Base-by-base conservation (phyloP, 2,113 vertebrate species). In the Nycticorax nycticorax region DNA sequence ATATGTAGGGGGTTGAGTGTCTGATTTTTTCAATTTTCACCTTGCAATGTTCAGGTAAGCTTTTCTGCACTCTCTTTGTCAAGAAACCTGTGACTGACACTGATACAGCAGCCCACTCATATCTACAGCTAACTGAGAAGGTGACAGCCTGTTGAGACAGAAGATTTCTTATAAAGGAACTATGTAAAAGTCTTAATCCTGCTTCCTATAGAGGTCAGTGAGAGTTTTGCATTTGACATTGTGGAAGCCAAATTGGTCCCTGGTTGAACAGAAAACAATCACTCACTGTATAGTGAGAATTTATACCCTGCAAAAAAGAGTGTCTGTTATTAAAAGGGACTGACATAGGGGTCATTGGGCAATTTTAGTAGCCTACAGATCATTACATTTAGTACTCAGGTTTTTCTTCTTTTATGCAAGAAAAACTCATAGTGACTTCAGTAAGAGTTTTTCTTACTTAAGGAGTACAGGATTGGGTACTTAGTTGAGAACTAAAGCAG, bases 401-500 rank as follows among this genome's bases (percentile, higher is more conserved):
- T 69, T 95, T 93, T 90, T 80, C 78, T 37, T 5, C 23, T 92
- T 76, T 92, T 86, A 73, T 80, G 45, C 75, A 74, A 90, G 72
- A 91, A 96, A 88, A 97, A 77, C 62, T 94, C 89, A 28, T 56
- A 80, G 62, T 86, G 84, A 96, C 81, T 96, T 94, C 81, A 90
- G 50, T 80, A 82, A 69, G 59, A 87, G 53, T 68, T 94, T 95
- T 96, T 96, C 81, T 94, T 96, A 55, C 69, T 96, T 84, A 96
- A 91, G 68, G 14, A 93, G 53, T 91, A 83, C 60, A 94, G 92
- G 66, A 94, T 27, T 90, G 73, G 62, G 77, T 96, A 92, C 90
- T 96, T 96, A 93, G 83, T 43, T 88, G 96, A 96, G 89, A 97
- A 91, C 8, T 68, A 96, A 97, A 93, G 68, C 89, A 85, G 28